These are phyloP conservation scores for Dromiciops gliroides DNA, from an alignment of 2,113 vertebrate genomes.

Conservation along the genomic window DNA sequence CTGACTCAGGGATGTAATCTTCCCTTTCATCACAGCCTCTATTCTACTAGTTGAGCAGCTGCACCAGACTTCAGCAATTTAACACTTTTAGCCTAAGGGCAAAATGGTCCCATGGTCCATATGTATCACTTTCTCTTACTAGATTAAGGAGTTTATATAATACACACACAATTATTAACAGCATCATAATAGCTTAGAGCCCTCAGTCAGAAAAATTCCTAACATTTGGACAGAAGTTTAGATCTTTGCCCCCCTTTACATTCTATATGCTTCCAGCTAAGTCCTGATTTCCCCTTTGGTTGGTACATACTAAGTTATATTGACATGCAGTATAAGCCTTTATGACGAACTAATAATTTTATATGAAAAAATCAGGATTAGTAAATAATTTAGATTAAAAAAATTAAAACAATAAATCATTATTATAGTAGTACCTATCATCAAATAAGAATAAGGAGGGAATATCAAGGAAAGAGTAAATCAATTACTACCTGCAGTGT, in stretches of 20 bases:
- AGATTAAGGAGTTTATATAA: not conserved
- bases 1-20: not conserved
- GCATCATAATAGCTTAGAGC: not conserved
- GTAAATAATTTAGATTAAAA: not conserved
- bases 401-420: not conserved
- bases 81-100: not conserved
- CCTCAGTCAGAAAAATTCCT: not conserved
- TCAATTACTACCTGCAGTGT: not conserved
- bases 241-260: not conserved
- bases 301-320: not conserved
- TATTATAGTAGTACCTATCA: not conserved
- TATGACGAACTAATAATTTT: not conserved
- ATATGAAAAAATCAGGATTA: not conserved
- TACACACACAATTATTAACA: not conserved
- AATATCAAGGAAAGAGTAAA: not conserved
- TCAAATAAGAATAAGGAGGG: not conserved
- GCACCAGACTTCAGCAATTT: not conserved
- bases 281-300: not conserved
- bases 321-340: not conserved
- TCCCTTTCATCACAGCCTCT: not conserved
- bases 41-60: not conserved
- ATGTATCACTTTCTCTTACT: not conserved
- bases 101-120: not conserved
- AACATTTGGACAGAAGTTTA: not conserved
- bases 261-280: not conserved